phyloP scores from a whole-genome alignment of 2,113 vertebrate species.

The Oxyruncus cristatus region DNA sequence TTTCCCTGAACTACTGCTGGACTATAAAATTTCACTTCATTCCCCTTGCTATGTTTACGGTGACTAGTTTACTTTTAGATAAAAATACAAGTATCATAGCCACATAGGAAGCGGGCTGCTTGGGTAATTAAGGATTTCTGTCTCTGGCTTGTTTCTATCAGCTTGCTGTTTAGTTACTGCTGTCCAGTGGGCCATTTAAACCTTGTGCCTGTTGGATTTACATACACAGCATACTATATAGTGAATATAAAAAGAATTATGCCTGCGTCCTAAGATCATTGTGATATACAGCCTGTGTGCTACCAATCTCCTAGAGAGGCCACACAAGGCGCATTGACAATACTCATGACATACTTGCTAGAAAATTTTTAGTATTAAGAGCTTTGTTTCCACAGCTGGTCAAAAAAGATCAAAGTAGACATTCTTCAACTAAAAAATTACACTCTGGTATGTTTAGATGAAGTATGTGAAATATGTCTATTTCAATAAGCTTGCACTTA shows the following conservation, averaged over 20 bases:
- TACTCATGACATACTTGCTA: neutral
- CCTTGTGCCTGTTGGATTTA: neutral
- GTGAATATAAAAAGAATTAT: neutral
- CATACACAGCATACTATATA: neutral
- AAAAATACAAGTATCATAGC: neutral
- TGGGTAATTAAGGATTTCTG: neutral
- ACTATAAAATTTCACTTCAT: neutral
- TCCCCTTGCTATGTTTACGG: neutral
- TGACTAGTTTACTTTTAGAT: neutral
- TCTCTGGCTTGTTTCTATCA: neutral
- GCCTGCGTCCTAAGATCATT: neutral
- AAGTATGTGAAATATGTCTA: neutral
- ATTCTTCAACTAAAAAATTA: neutral
- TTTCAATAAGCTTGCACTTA: neutral
- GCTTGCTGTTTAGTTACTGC: neutral
- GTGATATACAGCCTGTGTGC: neutral
- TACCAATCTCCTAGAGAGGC: neutral
- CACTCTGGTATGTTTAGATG: neutral
- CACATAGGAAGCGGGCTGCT: fast-evolving
- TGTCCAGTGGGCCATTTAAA: neutral
- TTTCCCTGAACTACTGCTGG: neutral
- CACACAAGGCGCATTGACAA: neutral
- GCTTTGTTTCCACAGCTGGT: neutral
- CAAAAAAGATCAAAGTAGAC: neutral
- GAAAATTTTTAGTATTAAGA: neutral